These are phyloP conservation scores for Buteo buteo DNA, from an alignment of 2,113 vertebrate species.

Conservation along the genomic window DNA sequence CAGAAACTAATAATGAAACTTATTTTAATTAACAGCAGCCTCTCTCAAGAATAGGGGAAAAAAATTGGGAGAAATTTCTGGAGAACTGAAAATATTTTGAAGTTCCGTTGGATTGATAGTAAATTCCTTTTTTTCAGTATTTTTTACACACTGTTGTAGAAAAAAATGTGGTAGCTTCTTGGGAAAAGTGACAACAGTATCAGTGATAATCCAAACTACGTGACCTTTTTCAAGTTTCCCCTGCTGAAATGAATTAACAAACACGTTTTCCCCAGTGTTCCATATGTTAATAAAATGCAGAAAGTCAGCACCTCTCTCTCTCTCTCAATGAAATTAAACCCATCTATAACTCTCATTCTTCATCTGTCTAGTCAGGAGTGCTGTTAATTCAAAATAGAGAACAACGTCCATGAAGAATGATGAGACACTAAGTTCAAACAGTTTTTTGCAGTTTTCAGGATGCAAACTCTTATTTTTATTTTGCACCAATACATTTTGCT, in stretches of 20 bases:
- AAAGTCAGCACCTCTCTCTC: neutral
- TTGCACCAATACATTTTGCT: neutral
- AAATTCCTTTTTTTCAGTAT: neutral
- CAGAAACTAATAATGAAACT: constrained; percentile 1
- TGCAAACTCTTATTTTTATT: neutral
- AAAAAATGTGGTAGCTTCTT: neutral
- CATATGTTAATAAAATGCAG: neutral
- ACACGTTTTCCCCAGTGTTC: neutral
- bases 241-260: neutral
- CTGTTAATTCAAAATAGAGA: neutral
- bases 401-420: neutral
- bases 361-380: neutral
- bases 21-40: constrained; percentile 25
- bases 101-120: neutral
- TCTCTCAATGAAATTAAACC: neutral
- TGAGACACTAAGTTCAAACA: neutral
- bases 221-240: neutral
- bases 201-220: neutral
- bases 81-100: neutral
- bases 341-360: neutral
- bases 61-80: neutral
- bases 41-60: neutral
- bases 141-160: neutral
- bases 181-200: neutral
- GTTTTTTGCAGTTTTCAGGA: neutral